phyloP scores from a whole-genome alignment of 2,113 vertebrate genomes.

The human (Homo sapiens) region GRCh38 chr11:5200001-5200500 shows the following conservation, averaged over 20 bases:
- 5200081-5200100: neutral
- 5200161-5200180: slow-evolving; percentile 16
- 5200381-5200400: slow-evolving; percentile 58
- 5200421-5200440: slow-evolving; percentile 45
- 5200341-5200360: slow-evolving; percentile 62
- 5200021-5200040: slow-evolving; percentile 57
- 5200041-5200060: slow-evolving; percentile 23
- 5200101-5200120: neutral
- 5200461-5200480: slow-evolving; percentile 62
- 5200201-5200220: slow-evolving; percentile 48
- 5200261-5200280: slow-evolving; percentile 61
- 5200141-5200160: slow-evolving; percentile 62
- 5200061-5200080: slow-evolving; percentile 40
- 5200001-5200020: slow-evolving; percentile 40
- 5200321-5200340: slow-evolving; percentile 63
- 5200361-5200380: slow-evolving; percentile 60
- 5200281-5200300: slow-evolving; percentile 51
- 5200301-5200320: slow-evolving; percentile 58
- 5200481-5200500: slow-evolving; percentile 66
- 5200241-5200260: slow-evolving; percentile 36
- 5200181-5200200: slow-evolving; percentile 45
- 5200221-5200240: slow-evolving; percentile 3
- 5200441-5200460: slow-evolving; percentile 45
- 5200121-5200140: slow-evolving; percentile 58
- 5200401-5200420: slow-evolving; percentile 26